Evolutionary conservation across 2,113 vertebrate genomes (phyloP).

Genomic region (Peromyscus maniculatus): DNA sequence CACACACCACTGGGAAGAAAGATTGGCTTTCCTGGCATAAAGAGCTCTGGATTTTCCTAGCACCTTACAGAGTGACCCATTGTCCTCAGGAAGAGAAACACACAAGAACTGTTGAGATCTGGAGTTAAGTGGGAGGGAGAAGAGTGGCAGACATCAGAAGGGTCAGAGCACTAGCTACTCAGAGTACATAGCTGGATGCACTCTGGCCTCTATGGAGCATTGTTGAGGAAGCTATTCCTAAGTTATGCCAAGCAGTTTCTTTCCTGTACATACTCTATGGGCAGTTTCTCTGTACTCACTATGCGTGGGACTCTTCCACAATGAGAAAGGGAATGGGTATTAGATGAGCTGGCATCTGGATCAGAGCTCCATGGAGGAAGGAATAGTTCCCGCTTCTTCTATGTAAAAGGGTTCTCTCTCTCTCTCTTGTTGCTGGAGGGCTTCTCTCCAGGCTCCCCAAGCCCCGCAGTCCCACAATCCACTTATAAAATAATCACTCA

Average conservation of each 20-base stretch:
- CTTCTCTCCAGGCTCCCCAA: too few species aligned
- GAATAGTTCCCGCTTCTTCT: neutral
- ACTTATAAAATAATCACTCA: too few species aligned
- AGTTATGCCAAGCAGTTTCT: neutral
- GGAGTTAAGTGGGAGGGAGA: neutral
- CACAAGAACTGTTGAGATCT: neutral
- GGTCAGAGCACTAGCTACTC: fast-evolving
- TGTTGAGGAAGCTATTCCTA: fast-evolving
- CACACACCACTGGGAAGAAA: neutral
- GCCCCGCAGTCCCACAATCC: too few species aligned
- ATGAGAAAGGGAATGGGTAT: neutral
- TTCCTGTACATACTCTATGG: neutral
- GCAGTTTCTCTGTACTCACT: neutral
- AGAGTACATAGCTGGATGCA: fast-evolving
- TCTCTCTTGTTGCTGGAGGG: too few species aligned
- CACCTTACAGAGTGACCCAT: neutral
- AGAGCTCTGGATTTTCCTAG: neutral
- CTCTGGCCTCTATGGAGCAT: too few species aligned
- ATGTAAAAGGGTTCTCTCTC: too few species aligned
- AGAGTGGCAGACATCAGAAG: neutral
- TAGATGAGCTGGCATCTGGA: neutral
- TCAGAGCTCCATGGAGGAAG: fast-evolving
- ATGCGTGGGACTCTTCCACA: fast-evolving
- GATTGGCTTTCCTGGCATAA: neutral
- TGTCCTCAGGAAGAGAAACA: neutral